Base-by-base conservation (phyloP, 2,888 invertebrate species). In the Synanthedon tipuliformis region DNA sequence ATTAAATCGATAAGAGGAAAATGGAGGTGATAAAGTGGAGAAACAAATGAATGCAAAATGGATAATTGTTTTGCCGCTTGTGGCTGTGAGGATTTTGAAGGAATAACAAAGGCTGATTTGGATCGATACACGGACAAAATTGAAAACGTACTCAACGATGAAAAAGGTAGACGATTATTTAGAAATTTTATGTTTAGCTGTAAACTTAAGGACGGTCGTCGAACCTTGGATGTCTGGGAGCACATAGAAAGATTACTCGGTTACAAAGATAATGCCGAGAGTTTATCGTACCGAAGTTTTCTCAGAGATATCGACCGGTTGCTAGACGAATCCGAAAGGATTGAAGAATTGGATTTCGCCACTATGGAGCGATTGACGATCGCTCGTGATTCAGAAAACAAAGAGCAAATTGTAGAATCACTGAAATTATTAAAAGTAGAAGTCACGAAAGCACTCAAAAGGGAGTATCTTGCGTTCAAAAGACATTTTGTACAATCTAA, bases 111-210 rank as follows among this genome's bases (percentile, higher is more conserved):
- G 66, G 74, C 84, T 7, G 88, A 88, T 63, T 79, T 88, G 59
- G 88, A 88, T 62, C 80, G 87, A 48, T 88, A 76, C 59, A 87
- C 88, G 53, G 88, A 88, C 61, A 84, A 75, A 69, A 84, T 88
- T 59, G 87, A 88, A 68, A 88, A 88, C 66, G 79, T 88, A 48
- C 73, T 89, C 49, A 81, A 75, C 52, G 81, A 88, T 57, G 83
- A 84, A 55, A 87, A 81, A 58, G 87, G 88, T 0, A 73, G 84
- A 54, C 75, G 75, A 56, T 61, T 87, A 15, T 88, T 89, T 55
- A 75, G 84, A 55, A 82, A 81, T 63, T 88, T 83, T 59, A 85
- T 88, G 84, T 76, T 68, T 58, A 76, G 84, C 3, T 75, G 80
- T 18, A 81, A 81, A 61, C 70, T 87, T 69, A 75, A 69, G 59